Base-by-base conservation (phyloP, 2,888 invertebrate genomes). In the Cheilosia variabilis region DNA sequence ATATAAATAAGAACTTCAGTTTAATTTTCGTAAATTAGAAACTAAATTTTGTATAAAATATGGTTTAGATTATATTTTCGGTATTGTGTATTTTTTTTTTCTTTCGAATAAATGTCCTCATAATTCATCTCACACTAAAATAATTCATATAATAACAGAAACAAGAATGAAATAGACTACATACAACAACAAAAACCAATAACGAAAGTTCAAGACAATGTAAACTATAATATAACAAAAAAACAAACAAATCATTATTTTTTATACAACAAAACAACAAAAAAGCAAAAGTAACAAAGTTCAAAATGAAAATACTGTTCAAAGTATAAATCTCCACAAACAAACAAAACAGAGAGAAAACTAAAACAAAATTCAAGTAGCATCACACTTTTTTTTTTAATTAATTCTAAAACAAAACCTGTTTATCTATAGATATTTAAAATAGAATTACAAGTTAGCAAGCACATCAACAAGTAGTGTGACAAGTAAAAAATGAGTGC, bases 251-350 rank as follows among this genome's bases (percentile, higher is more conserved):
- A 73, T 53, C 62, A 82, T 77, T 82, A 77, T 87, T 87, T 87
- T 79, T 86, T 86, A 86, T 86, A 77, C 86, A 87, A 73, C 68
- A 66, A 87, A 69, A 77, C 86, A 87, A 73, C 68, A 66, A 87
- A 69, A 50, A 43, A 73, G 55, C 68, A 72, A 87, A 77, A 53
- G 71, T 55, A 87, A 75, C 89, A 91, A 89, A 90, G 91, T 91
- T 90, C 91, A 91, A 91, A 91, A 89, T 89, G 89, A 91, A 91
- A 90, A 89, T 87, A 90, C 91, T 91, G 91, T 91, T 91, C 91
- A 91, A 91, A 91, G 89, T 88, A 90, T 89, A 89, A 73, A 63
- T 82, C 71, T 77, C 86, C 72, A 72, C 66, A 77, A 77, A 55
- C 41, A 81, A 76, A 63, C 34, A 62, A 45, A 50, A 81, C 17